Conservation (phyloP, 2,113 vertebrate species). For the Tapirus terrestris region DNA sequence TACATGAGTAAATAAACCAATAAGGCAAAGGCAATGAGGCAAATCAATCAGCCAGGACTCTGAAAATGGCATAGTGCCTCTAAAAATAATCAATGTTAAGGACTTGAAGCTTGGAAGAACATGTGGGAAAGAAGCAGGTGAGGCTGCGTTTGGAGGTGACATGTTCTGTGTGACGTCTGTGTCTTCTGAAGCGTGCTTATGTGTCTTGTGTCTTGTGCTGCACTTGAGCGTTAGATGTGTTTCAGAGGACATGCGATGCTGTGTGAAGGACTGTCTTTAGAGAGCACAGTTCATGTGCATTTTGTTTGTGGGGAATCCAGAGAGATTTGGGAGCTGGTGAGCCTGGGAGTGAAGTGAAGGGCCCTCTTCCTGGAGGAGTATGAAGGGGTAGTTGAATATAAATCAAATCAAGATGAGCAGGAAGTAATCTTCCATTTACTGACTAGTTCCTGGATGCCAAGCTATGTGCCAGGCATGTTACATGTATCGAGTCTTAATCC, state of each 20-base stretch:
- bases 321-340: conserved; percentile 32
- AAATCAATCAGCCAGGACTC: background rate
- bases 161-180: background rate
- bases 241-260: background rate
- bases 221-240: background rate
- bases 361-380: background rate
- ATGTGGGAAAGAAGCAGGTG: conserved; percentile 39
- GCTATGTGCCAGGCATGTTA: background rate
- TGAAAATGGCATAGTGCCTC: background rate
- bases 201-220: conserved; percentile 41
- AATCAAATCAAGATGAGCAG: background rate
- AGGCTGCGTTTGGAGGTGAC: background rate
- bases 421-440: conserved; percentile 15
- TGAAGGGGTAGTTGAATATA: background rate
- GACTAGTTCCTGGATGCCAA: background rate
- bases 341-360: background rate
- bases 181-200: conserved; percentile 42
- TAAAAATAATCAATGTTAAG: conserved; percentile 5
- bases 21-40: conserved; percentile 20
- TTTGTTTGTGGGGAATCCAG: background rate
- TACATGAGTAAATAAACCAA: background rate
- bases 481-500: background rate
- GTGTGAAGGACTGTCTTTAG: background rate
- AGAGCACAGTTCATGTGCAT: background rate
- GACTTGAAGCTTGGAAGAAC: conserved; percentile 7